Base-by-base conservation (phyloP, 1,140 invertebrate species). In the Campoletis sonorensis region DNA sequence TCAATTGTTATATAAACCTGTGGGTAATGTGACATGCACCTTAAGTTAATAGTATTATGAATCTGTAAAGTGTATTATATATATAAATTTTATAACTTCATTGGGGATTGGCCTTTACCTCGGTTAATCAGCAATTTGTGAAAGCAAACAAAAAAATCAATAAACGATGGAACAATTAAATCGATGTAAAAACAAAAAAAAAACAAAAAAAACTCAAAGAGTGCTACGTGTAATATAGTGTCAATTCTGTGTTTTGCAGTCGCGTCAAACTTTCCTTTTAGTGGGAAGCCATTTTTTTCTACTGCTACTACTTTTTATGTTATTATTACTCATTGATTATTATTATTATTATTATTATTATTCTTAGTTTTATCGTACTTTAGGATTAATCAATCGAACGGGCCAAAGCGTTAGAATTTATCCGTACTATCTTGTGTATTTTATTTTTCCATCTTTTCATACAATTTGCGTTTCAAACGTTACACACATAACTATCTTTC, bases 61-160 rank as follows among this genome's bases (percentile, higher is more conserved):
- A 91, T 88, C 88, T 92, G 91, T 92, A 92, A 92, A 92, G 91
- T 92, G 91, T 92, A 92, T 91, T 91, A 91, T 92, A 92, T 90
- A 91, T 91, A 92, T 91, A 91, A 92, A 92, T 92, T 92, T 92
- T 92, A 90, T 92, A 91, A 91, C 88, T 91, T 91, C 90, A 90
- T 90, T 90, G 79, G 73, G 70, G 71, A 77, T 82, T 83, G 75
- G 73, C 37, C 70, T 80, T 79, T 72, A 80, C 80, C 51, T 67
- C 33, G 51, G 67, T 70, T 54, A 79, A 80, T 72, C 45, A 26
- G 33, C 58, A 68, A 40, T 26, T 61, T n/a, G 23, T 75, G 30
- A 27, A 72, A 72, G 76, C 33, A 73, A 30, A 21, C 54, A 70
- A 70, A 58, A 49, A 10, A 79, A 51, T 51, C 30, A 40, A 79